Evolutionary conservation across 2,113 vertebrate species (phyloP).

Genomic region (Psophia crepitans): DNA sequence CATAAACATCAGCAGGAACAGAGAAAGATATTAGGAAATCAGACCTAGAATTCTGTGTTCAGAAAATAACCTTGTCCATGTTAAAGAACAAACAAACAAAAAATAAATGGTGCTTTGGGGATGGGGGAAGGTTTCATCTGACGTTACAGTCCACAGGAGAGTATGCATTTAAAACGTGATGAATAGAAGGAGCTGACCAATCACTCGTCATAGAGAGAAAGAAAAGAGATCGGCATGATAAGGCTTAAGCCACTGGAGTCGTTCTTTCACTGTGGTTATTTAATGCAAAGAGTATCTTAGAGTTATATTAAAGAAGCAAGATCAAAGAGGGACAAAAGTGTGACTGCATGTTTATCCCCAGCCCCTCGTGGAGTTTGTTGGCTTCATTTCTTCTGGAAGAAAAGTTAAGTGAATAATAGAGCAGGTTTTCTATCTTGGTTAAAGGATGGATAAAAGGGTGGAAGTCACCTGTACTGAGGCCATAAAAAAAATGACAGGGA

Average conservation of each 20-base stretch:
- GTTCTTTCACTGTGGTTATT: background rate
- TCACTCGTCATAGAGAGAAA: background rate
- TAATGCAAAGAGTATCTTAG: background rate
- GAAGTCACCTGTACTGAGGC: background rate
- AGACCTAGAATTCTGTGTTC: background rate
- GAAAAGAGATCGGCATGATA: background rate
- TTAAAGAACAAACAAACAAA: background rate
- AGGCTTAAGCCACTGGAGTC: background rate
- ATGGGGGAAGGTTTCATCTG: background rate
- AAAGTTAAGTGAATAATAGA: background rate
- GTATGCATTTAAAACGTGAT: background rate
- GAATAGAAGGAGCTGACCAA: background rate
- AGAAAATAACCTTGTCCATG: background rate
- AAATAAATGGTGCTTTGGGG: background rate
- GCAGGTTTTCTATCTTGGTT: background rate
- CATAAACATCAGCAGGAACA: background rate
- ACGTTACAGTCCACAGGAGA: background rate
- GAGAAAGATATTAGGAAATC: background rate
- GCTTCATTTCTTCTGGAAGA: background rate
- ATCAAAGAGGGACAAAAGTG: background rate
- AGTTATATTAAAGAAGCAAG: background rate
- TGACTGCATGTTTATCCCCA: background rate
- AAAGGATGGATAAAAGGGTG: background rate
- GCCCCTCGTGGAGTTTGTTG: background rate
- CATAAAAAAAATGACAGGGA: background rate